Evolutionary conservation across 1,140 invertebrate species (phyloP).

Genomic region (Agrilus planipennis): DNA sequence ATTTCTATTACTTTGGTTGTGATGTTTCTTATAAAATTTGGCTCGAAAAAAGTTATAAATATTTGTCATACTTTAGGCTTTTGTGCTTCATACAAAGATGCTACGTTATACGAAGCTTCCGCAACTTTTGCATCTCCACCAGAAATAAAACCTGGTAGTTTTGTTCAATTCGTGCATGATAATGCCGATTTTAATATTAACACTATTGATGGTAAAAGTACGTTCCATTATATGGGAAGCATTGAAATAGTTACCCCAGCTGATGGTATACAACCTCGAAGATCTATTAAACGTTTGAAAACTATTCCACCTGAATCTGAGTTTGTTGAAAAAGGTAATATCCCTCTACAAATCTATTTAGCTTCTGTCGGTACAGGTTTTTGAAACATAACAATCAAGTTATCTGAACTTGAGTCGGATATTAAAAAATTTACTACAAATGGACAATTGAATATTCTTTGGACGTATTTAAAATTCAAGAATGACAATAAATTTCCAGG

Average conservation of each 20-base stretch:
- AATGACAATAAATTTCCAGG: conserved; percentile 9
- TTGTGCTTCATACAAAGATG: conserved; percentile 13
- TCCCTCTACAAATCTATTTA: conserved; percentile 10
- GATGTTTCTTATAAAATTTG: conserved; percentile 14
- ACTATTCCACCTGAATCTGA: conserved; percentile 9
- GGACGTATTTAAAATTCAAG: conserved; percentile 11
- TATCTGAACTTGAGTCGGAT: conserved; percentile 4
- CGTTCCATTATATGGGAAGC: conserved; percentile 16
- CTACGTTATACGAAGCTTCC: conserved; percentile 12
- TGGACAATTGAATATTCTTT: conserved; percentile 8
- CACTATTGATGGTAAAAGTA: conserved; percentile 16
- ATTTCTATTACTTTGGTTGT: too few relatives aligned
- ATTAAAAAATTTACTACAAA: conserved; percentile 6
- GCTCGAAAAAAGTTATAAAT: conserved; percentile 13
- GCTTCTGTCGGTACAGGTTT: conserved; percentile 10
- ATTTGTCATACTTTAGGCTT: conserved; percentile 10
- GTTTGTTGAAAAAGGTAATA: conserved; percentile 9
- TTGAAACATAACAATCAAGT: conserved; percentile 2
- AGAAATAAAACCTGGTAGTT: conserved; percentile 13
- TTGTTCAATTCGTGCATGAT: conserved; percentile 18
- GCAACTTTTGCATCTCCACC: conserved; percentile 6
- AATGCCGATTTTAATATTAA: conserved; percentile 17
- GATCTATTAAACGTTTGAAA: conserved; percentile 9
- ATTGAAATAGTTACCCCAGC: conserved; percentile 13
- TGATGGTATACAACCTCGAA: conserved; percentile 7